Evolutionary conservation across 1,140 invertebrate genomes (phyloP).

Genomic region (Chionoecetes opilio): DNA sequence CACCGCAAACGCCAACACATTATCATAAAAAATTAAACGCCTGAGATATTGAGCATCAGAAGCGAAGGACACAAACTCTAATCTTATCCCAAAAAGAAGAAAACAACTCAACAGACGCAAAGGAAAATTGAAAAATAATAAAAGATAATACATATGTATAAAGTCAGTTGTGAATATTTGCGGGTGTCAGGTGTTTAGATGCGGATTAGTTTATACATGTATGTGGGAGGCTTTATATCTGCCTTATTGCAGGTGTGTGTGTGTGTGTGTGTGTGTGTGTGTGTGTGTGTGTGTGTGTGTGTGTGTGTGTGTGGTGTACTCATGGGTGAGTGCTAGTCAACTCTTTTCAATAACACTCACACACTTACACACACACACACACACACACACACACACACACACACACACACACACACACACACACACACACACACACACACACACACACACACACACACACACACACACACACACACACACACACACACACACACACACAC

Average conservation of each 20-base stretch:
- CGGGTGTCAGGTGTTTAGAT: background rate
- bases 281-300: background rate
- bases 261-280: constrained; percentile 43
- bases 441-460: constrained; percentile 27
- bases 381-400: no score
- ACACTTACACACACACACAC: no score
- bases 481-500: no score
- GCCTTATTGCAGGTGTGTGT: background rate
- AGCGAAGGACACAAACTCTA: background rate
- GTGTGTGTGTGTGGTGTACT: background rate
- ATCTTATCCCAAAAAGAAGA: background rate
- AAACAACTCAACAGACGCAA: background rate
- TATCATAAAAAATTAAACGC: background rate
- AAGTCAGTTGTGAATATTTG: background rate
- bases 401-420: no score
- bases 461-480: background rate
- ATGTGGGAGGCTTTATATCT: background rate
- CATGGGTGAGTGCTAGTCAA: no score
- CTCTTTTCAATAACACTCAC: no score
- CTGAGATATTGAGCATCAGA: background rate
- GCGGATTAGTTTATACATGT: background rate
- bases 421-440: background rate
- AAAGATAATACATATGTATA: background rate
- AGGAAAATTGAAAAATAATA: no score
- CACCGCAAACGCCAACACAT: no score